Evolutionary conservation across 2,888 invertebrate genomes (phyloP).

Genomic region (Tortricodes alternella): DNA sequence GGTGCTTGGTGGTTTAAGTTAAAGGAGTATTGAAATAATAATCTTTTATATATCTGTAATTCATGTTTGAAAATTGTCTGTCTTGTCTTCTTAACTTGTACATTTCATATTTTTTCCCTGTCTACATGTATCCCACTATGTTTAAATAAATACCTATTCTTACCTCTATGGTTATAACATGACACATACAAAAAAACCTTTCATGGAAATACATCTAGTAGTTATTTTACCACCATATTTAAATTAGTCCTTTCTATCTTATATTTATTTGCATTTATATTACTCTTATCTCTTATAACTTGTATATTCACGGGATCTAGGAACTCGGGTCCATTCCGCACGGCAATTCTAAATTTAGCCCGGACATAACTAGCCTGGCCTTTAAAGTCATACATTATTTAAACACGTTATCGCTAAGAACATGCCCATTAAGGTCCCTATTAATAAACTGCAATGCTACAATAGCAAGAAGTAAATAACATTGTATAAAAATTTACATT

Average conservation of each 20-base stretch:
- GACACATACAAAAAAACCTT: too few relatives aligned
- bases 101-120: too few relatives aligned
- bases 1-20: constrained; percentile 29
- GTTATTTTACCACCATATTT: too few relatives aligned
- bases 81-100: too few relatives aligned
- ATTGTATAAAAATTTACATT: background rate
- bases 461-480: background rate
- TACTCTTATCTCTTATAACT: constrained; percentile 3
- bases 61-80: too few relatives aligned
- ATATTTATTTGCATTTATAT: too few relatives aligned
- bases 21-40: background rate
- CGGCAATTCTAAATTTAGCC: constrained; percentile 67
- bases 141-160: too few relatives aligned
- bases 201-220: too few relatives aligned
- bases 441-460: constrained; percentile 5
- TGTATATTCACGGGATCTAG: constrained; percentile 33
- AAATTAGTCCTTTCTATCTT: too few relatives aligned
- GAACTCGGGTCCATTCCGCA: constrained; percentile 52
- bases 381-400: constrained; percentile 46
- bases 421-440: constrained; percentile 18
- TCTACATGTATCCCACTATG: too few relatives aligned
- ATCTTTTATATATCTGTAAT: background rate
- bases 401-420: constrained; percentile 12
- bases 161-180: too few relatives aligned
- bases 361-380: constrained; percentile 59